Evolutionary conservation across 2,888 invertebrate species (phyloP).

Genomic region (Apotomis capreana): DNA sequence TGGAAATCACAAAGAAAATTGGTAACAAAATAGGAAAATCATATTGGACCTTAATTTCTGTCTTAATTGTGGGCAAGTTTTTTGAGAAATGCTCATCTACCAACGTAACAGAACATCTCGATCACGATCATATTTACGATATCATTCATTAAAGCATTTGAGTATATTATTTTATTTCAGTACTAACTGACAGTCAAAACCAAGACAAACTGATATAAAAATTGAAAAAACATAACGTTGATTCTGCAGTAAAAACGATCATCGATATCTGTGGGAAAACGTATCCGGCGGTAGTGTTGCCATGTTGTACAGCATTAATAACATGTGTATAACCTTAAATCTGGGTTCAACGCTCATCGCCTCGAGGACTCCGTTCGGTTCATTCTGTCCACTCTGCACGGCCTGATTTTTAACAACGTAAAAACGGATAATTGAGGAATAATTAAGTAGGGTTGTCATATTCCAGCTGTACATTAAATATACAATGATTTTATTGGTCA

Average conservation of each 20-base stretch:
- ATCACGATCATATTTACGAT: no score
- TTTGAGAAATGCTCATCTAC: no score
- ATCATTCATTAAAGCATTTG: no score
- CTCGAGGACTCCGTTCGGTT: background rate
- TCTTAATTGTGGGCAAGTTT: no score
- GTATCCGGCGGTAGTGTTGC: background rate
- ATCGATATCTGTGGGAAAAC: background rate
- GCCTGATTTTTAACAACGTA: constrained; percentile 6
- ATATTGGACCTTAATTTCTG: no score
- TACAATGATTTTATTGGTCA: background rate
- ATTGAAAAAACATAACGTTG: background rate
- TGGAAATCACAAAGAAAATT: no score
- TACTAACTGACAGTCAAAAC: no score
- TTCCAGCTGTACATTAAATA: background rate
- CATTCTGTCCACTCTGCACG: background rate
- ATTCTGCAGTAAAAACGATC: background rate
- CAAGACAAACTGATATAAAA: no score
- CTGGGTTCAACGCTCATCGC: background rate
- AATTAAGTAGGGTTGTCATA: background rate
- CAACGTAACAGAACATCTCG: no score
- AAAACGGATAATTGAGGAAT: background rate
- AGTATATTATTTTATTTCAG: no score
- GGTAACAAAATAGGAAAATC: no score
- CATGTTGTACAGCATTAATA: background rate
- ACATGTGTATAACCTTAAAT: background rate